Percentiles rank a stretch among this genome's conserved stretches.
Evolutionary conservation across 2,888 invertebrate genomes (phyloP).

Genomic region (Harmothoe impar): DNA sequence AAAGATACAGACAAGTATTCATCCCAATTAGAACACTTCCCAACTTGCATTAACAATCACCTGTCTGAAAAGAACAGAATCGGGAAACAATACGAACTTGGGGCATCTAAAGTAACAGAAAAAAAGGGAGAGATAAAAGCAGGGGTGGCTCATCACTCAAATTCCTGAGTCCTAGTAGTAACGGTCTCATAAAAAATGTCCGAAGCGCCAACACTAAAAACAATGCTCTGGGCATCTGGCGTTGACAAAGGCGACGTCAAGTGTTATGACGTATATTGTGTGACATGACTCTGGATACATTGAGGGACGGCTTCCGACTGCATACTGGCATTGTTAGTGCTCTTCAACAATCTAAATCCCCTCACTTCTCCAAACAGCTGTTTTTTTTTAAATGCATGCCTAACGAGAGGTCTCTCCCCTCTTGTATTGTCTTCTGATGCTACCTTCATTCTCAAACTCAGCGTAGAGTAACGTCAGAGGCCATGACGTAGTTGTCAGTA

Average conservation of each 20-base stretch:
- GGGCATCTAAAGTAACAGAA: background rate
- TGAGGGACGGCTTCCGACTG: background rate
- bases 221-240: background rate
- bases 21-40: background rate
- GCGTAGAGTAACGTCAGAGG: background rate
- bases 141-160: background rate
- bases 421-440: background rate
- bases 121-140: background rate
- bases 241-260: background rate
- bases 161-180: background rate
- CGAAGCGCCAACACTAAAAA: background rate
- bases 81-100: constrained; percentile 3
- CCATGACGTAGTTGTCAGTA: background rate
- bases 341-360: constrained; percentile 28
- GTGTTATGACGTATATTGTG: background rate
- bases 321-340: background rate
- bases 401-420: background rate
- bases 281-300: background rate
- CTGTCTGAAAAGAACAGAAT: background rate
- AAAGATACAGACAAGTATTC: constrained; percentile 9
- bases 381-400: background rate
- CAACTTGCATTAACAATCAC: background rate
- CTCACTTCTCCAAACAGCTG: constrained; percentile 26
- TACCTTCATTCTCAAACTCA: background rate
- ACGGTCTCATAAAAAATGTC: background rate